Percentiles rank a stretch among this genome's conserved stretches.
phyloP scores from a whole-genome alignment of 2,113 vertebrate genomes.

The Oreocharis arfaki region DNA sequence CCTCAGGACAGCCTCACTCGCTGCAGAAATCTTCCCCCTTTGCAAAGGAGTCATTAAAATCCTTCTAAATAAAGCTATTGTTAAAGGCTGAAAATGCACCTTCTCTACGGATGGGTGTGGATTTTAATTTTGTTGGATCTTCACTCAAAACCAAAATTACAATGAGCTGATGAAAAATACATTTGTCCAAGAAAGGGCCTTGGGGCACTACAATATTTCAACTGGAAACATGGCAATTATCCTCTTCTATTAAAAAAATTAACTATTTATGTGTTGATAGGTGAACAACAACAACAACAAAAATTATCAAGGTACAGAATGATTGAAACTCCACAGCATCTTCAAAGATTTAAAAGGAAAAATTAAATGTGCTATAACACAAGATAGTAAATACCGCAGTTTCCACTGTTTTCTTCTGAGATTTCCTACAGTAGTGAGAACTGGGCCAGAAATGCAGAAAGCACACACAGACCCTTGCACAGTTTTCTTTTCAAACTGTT shows the following conservation, averaged over 20 bases:
- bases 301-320: neutral
- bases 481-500: slow-evolving; percentile 4
- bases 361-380: neutral
- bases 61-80: slow-evolving; percentile 4
- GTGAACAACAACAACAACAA: neutral
- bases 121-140: slow-evolving; percentile 1
- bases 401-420: slow-evolving; percentile 34
- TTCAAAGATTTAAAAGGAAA: neutral
- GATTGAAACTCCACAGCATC: neutral
- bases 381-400: neutral
- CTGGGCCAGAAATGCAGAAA: slow-evolving; percentile 44
- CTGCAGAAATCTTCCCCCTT: neutral
- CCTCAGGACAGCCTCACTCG: neutral
- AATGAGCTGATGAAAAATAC: slow-evolving; percentile 47
- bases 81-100: neutral
- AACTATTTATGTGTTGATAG: neutral
- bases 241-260: neutral
- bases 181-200: slow-evolving; percentile 22
- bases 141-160: slow-evolving; percentile 38
- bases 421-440: slow-evolving; percentile 34
- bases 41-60: neutral
- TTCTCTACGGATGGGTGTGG: neutral
- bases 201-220: slow-evolving; percentile 4
- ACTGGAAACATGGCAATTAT: slow-evolving; percentile 31
- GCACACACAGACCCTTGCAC: neutral